Conservation (phyloP, 2,113 vertebrate genomes). For the Malurus elegans region DNA sequence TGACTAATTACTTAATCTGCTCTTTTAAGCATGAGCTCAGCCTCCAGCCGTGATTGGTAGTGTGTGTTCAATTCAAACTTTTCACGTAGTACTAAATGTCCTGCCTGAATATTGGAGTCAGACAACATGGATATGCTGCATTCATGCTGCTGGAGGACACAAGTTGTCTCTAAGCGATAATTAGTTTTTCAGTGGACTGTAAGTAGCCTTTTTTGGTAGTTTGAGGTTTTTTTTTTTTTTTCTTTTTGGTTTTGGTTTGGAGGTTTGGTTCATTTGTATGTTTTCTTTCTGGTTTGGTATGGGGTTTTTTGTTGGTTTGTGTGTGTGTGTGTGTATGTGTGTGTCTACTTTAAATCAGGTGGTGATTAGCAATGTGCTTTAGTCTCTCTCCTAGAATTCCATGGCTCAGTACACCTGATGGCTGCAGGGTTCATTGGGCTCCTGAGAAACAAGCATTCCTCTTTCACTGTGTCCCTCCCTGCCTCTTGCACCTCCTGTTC, state of each 20-base stretch:
- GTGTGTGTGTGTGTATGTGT: too few relatives aligned
- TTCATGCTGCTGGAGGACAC: neutral
- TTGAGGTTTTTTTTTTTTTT: neutral
- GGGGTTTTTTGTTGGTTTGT: neutral
- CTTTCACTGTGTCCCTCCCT: neutral
- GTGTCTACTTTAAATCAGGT: neutral
- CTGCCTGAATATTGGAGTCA: neutral
- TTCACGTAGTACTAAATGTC: neutral
- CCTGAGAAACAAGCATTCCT: neutral
- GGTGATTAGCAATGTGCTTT: neutral
- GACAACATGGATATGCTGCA: neutral
- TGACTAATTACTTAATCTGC: neutral
- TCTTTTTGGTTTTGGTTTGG: neutral
- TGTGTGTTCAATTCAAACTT: neutral
- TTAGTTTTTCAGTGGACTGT: neutral
- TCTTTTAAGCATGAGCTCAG: neutral
- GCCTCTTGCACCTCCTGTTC: neutral
- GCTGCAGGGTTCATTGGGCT: neutral
- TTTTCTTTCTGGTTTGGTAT: neutral
- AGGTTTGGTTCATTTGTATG: neutral
- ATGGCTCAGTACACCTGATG: neutral
- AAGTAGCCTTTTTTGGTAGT: neutral
- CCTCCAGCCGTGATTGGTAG: neutral
- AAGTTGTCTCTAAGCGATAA: neutral
- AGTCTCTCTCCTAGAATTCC: neutral